Percentiles rank a stretch among this genome's conserved stretches.
Conservation (phyloP, 2,888 invertebrate species). For the Chorisops tibialis region DNA sequence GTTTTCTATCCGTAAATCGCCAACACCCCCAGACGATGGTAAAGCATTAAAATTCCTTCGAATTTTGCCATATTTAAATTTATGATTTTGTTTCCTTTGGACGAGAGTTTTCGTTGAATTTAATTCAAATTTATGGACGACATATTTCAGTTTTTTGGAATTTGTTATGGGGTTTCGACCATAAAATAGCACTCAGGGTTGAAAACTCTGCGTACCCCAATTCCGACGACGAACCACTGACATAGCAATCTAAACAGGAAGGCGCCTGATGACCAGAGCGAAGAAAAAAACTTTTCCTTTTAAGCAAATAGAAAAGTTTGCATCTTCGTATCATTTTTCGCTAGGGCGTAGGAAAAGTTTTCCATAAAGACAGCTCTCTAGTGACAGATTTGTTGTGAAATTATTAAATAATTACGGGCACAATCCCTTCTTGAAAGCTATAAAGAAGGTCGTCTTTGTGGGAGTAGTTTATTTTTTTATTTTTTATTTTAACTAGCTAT, state of each 20-base stretch:
- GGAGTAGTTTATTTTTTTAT: too few relatives aligned
- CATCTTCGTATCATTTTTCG: slow-evolving; percentile 3
- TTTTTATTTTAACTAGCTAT: too few relatives aligned
- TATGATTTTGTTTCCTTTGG: slow-evolving; percentile 45
- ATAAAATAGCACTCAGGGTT: neutral
- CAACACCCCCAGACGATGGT: neutral
- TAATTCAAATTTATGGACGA: slow-evolving; percentile 48
- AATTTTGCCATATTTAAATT: slow-evolving; percentile 43
- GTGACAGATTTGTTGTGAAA: slow-evolving; percentile 12
- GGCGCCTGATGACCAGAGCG: slow-evolving; percentile 6
- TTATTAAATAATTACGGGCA: slow-evolving; percentile 12
- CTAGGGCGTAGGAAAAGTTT: slow-evolving; percentile 9
- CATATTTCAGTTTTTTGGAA: slow-evolving; percentile 42
- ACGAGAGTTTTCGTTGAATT: slow-evolving; percentile 37
- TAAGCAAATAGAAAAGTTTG: neutral
- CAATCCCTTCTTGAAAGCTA: neutral
- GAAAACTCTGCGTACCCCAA: neutral
- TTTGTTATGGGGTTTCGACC: slow-evolving; percentile 1
- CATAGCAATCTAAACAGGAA: neutral
- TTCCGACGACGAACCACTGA: neutral
- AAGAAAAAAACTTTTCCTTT: slow-evolving; percentile 12
- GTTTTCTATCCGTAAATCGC: neutral
- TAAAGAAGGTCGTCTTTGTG: too few relatives aligned
- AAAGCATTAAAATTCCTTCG: slow-evolving; percentile 25
- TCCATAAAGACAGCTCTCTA: slow-evolving; percentile 7